These are phyloP conservation scores for Psophia crepitans DNA, from an alignment of 2,113 vertebrate species.

Conservation along the genomic window DNA sequence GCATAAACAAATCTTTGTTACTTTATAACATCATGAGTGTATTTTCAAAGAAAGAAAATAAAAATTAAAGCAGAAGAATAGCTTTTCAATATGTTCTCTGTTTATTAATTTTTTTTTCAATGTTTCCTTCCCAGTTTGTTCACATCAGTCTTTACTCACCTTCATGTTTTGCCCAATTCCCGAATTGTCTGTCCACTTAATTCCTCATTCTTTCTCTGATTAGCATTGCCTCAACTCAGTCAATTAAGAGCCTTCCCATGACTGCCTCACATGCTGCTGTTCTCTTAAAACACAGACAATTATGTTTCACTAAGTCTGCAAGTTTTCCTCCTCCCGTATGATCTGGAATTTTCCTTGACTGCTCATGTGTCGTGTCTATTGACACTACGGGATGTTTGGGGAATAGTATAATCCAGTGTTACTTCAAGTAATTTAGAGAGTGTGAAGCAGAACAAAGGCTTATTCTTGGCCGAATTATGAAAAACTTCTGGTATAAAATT, in stretches of 20 bases:
- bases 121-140: neutral
- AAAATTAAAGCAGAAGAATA: neutral
- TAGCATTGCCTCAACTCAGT: neutral
- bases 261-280: neutral
- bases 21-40: neutral
- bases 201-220: neutral
- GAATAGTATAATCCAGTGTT: neutral
- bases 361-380: neutral
- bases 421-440: neutral
- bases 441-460: neutral
- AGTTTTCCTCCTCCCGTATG: neutral
- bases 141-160: neutral
- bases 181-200: neutral
- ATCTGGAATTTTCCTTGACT: neutral
- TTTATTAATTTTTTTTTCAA: neutral
- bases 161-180: neutral
- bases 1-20: neutral
- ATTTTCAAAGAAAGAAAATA: neutral
- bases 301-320: neutral
- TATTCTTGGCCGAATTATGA: neutral
- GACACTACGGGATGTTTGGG: neutral
- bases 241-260: neutral
- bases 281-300: neutral
- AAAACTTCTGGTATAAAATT: neutral
- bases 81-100: neutral